Evolutionary conservation across 1,140 invertebrate genomes (phyloP).

Genomic region (Drosophila busckii): DNA sequence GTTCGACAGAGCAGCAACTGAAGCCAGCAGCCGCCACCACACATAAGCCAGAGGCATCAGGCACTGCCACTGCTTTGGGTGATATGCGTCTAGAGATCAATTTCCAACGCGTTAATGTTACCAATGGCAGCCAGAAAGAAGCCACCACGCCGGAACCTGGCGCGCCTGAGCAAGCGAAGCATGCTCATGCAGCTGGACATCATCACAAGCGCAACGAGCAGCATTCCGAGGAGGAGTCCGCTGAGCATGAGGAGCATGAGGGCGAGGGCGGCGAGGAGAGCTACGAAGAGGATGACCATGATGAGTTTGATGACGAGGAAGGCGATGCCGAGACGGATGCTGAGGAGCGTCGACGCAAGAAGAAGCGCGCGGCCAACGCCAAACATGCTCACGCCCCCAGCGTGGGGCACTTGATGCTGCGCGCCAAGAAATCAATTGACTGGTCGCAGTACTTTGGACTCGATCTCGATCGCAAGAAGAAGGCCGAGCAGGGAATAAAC

Average conservation of each 20-base stretch:
- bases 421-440: slow-evolving; percentile 87
- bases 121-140: slow-evolving; percentile 15
- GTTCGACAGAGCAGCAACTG: slow-evolving; percentile 74
- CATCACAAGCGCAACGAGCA: slow-evolving; percentile 74
- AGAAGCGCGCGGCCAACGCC: slow-evolving; percentile 51
- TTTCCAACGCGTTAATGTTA: slow-evolving; percentile 59
- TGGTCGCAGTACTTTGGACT: slow-evolving; percentile 92
- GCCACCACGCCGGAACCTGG: too few relatives aligned
- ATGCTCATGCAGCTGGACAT: slow-evolving; percentile 48
- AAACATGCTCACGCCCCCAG: slow-evolving; percentile 45
- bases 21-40: slow-evolving; percentile 62
- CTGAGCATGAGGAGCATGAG: slow-evolving; percentile 79
- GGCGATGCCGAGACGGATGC: slow-evolving; percentile 75
- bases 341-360: slow-evolving; percentile 73
- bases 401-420: slow-evolving; percentile 50
- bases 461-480: slow-evolving; percentile 88
- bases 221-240: slow-evolving; percentile 44
- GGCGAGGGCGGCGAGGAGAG: slow-evolving; percentile 73
- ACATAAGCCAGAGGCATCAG: slow-evolving; percentile 22
- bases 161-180: slow-evolving; percentile 33
- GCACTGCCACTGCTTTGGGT: slow-evolving; percentile 48
- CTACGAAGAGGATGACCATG: slow-evolving; percentile 79
- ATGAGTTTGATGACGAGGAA: slow-evolving; percentile 79
- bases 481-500: slow-evolving; percentile 79
- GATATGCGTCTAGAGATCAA: slow-evolving; percentile 68